phyloP scores from a whole-genome alignment of 2,888 invertebrate genomes.

The Spodoptera picta region DNA sequence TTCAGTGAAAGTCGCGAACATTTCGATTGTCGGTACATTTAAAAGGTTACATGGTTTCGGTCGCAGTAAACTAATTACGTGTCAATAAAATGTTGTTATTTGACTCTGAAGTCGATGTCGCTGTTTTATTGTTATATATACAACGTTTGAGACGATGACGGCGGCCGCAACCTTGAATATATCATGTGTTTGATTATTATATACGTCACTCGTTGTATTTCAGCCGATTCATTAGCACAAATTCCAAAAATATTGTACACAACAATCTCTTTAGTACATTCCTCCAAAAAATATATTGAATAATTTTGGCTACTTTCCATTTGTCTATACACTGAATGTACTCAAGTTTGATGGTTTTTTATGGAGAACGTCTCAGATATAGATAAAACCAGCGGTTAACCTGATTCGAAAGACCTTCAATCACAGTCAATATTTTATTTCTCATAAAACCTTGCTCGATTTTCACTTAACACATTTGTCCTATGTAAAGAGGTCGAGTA shows the following conservation, averaged over 20 bases:
- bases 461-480: conserved; percentile 5
- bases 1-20: conserved; percentile 30
- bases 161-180: conserved; percentile 78
- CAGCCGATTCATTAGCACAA: conserved; percentile 66
- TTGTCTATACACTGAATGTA: neutral
- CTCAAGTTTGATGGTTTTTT: neutral
- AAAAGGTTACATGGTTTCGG: conserved; percentile 38
- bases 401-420: conserved; percentile 2
- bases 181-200: conserved; percentile 82
- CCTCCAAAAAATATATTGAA: too few relatives aligned
- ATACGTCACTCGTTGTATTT: conserved; percentile 78
- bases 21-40: conserved; percentile 28
- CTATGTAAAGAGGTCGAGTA: conserved; percentile 25
- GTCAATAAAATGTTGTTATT: conserved; percentile 42
- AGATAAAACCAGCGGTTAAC: too few relatives aligned
- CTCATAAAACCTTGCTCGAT: conserved; percentile 24
- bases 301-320: conserved; percentile 8
- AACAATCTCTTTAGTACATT: too few relatives aligned
- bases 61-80: conserved; percentile 30
- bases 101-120: conserved; percentile 25
- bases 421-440: conserved; percentile 9
- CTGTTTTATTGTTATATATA: conserved; percentile 81
- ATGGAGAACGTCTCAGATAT: too few relatives aligned
- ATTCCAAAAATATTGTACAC: too few relatives aligned
- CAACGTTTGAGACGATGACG: conserved; percentile 77